Conservation (phyloP, 1,140 invertebrate genomes). For the Dysdera silvatica region DNA sequence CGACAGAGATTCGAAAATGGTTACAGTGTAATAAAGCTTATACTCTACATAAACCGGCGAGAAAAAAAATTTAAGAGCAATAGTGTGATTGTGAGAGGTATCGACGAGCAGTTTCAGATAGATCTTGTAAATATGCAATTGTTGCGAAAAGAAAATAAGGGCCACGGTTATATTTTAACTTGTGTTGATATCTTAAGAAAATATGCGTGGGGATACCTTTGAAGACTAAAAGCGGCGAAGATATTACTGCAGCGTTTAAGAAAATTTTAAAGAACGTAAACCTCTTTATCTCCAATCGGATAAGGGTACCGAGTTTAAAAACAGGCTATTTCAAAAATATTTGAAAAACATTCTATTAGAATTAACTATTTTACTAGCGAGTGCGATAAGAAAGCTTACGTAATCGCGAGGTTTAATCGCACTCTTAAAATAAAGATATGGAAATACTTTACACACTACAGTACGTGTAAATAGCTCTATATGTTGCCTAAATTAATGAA, state of each 20-base stretch:
- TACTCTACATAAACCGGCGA: slow-evolving; percentile 31
- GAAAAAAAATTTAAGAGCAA: slow-evolving; percentile 31
- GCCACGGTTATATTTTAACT: slow-evolving; percentile 30
- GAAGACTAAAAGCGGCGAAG: slow-evolving; percentile 26
- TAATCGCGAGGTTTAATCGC: slow-evolving; percentile 46
- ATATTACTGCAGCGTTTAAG: slow-evolving; percentile 11
- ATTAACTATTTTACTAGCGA: slow-evolving; percentile 45
- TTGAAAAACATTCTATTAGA: slow-evolving; percentile 41
- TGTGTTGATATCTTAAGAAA: slow-evolving; percentile 34
- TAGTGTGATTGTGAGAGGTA: slow-evolving; percentile 6
- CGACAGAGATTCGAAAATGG: slow-evolving; percentile 22
- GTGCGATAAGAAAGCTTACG: slow-evolving; percentile 44
- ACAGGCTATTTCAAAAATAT: slow-evolving; percentile 34
- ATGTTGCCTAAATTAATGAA: too few relatives aligned
- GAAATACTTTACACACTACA: slow-evolving; percentile 43
- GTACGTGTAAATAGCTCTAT: slow-evolving; percentile 42
- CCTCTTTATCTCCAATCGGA: slow-evolving; percentile 20
- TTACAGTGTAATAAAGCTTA: slow-evolving; percentile 31
- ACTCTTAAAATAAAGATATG: slow-evolving; percentile 47
- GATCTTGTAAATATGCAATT: slow-evolving; percentile 33
- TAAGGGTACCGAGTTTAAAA: slow-evolving; percentile 24
- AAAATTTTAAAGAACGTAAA: slow-evolving; percentile 16
- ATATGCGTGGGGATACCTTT: slow-evolving; percentile 32
- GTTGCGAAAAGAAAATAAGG: slow-evolving; percentile 30
- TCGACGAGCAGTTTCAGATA: slow-evolving; percentile 34